Base-by-base conservation (phyloP, 2,888 invertebrate genomes). In the Omphaloscelis lunosa region DNA sequence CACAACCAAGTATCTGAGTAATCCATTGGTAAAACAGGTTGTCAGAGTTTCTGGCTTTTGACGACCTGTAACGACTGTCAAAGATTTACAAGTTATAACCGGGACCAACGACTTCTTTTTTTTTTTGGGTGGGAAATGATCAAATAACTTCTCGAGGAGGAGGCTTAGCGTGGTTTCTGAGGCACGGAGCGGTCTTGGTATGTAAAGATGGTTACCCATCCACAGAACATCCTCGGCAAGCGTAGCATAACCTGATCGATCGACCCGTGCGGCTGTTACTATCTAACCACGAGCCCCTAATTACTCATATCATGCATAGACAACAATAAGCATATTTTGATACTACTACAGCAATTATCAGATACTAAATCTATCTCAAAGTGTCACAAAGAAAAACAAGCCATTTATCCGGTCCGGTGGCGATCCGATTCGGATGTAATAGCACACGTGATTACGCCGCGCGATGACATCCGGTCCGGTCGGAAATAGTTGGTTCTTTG, bases 381-480 rank as follows among this genome's bases (percentile, higher is more conserved):
- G 20, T 75, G 45, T 62, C 51, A 59, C 29, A 15, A 80, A 67
- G 75, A 74, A 72, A 56, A 41, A n/a, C 62, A 15, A 27, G 7
- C 15, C 8, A 27, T n/a, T 69, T 66, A 12, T 34, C 51, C 59
- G 71, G 82, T 77, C 65, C 59, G 61, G n/a, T 66, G 11, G 72
- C 58, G 39, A 67, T 70, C 67, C 71, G 72, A 48, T 68, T 15
- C 85, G 86, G 88, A 88, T 87, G 89, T 83, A 93, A 95, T 95
- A 92, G 80, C 92, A 89, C 93, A 92, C 93, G 86, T 82, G 90
- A 87, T 88, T 91, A 83, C 89, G 88, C 89, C 69, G 76, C 78
- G 51, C 72, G 81, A 90, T 92, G 75, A 67, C 65, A 41, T 89
- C 91, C 90, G 81, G 67, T 68, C 12, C 12, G 0, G 7, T 12